Evolutionary conservation across 2,797 vertebrate species (phyloP).

Genomic region (Dallia pectoralis): DNA sequence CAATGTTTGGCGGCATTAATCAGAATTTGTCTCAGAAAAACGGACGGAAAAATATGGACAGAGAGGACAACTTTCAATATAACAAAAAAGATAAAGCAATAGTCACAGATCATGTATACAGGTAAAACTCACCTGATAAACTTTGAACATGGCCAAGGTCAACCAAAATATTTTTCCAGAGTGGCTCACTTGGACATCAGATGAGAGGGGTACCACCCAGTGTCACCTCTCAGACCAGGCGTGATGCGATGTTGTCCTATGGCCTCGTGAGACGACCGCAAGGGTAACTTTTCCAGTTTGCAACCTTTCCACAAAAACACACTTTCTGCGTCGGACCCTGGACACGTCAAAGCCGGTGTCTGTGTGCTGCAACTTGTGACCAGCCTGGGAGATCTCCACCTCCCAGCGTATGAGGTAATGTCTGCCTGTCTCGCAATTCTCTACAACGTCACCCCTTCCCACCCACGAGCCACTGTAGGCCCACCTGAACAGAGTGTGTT

Average conservation of each 20-base stretch:
- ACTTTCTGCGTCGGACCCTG: constrained; percentile 48
- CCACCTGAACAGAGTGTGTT: neutral
- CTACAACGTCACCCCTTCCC: constrained; percentile 34
- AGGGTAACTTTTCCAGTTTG: constrained; percentile 40
- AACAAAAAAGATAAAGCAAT: neutral
- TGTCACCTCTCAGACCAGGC: too few species aligned
- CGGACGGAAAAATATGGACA: neutral
- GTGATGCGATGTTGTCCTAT: too few species aligned
- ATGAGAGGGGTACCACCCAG: constrained; percentile 38
- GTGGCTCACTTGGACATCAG: constrained; percentile 14
- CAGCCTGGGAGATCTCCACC: constrained; percentile 22
- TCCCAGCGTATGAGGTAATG: constrained; percentile 61
- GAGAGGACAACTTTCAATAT: neutral
- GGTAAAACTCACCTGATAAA: neutral
- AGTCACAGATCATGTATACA: neutral
- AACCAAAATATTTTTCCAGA: neutral
- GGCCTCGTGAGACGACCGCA: too few species aligned
- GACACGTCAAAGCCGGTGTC: constrained; percentile 2
- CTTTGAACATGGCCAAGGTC: neutral
- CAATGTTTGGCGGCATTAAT: neutral
- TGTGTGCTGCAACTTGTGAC: constrained; percentile 29
- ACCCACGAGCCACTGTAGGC: constrained; percentile 13
- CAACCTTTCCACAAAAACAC: constrained; percentile 39
- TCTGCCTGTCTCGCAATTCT: constrained; percentile 53
- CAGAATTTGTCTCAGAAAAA: neutral